Percentiles rank a stretch among this genome's conserved stretches.
Conservation (phyloP, 2,888 invertebrate species). For the Pachymerium ferrugineum region DNA sequence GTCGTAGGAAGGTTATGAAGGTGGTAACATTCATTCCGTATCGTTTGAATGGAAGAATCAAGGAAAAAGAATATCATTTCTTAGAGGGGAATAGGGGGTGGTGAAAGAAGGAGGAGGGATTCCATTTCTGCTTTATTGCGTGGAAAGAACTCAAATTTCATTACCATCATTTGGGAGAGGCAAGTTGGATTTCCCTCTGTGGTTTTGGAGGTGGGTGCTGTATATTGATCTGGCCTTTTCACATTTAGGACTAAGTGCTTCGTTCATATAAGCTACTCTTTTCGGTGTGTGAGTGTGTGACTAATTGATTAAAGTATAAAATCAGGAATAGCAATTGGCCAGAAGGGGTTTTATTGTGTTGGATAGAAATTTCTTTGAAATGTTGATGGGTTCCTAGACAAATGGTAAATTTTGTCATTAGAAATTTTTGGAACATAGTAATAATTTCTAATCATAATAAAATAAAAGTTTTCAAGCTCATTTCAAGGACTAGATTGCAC, state of each 20-base stretch:
- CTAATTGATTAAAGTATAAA: background rate
- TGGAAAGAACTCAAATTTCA: conserved; percentile 21
- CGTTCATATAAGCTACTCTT: background rate
- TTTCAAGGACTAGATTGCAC: no score
- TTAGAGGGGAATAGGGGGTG: background rate
- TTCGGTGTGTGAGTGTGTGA: background rate
- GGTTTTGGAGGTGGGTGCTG: background rate
- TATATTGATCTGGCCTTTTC: conserved; percentile 9
- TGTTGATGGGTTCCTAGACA: no score
- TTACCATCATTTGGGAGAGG: conserved; percentile 15
- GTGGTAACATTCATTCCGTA: conserved; percentile 7
- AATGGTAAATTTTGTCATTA: no score
- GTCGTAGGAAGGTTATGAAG: conserved; percentile 9
- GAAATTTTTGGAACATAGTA: no score
- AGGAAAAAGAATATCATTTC: conserved; percentile 2
- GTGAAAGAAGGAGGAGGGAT: background rate
- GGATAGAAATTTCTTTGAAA: no score
- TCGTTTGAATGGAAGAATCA: conserved; percentile 15
- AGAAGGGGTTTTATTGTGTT: no score
- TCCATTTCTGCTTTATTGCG: conserved; percentile 15
- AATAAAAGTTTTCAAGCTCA: no score
- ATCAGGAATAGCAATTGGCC: background rate
- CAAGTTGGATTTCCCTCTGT: conserved; percentile 15
- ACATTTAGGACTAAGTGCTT: background rate
- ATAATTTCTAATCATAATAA: no score